Conservation (phyloP, 1,140 invertebrate genomes). For the Eciton burchellii region DNA sequence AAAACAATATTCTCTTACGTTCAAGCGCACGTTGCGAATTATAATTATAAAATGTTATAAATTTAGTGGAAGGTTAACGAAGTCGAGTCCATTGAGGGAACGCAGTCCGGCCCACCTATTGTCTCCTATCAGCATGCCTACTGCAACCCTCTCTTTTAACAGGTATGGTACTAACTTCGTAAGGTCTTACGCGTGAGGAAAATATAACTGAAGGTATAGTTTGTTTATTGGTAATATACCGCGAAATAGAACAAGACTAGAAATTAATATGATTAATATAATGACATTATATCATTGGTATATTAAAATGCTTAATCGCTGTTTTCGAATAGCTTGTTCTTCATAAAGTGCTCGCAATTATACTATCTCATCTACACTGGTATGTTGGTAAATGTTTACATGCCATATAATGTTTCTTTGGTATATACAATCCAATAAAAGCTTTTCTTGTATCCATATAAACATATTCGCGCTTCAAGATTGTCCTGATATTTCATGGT, state of each 20-base stretch:
- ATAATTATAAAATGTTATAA: constrained; percentile 79
- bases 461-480: not conserved
- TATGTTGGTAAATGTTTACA: constrained; percentile 35
- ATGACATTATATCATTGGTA: constrained; percentile 41
- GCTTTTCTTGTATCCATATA: constrained; percentile 49
- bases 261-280: constrained; percentile 20
- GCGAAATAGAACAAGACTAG: not conserved
- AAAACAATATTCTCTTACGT: constrained; percentile 9
- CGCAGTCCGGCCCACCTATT: constrained; percentile 88
- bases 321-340: constrained; percentile 9
- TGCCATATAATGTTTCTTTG: constrained; percentile 5
- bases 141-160: constrained; percentile 89
- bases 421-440: constrained; percentile 35
- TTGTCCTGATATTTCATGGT: constrained; percentile 16
- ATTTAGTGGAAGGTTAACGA: constrained; percentile 83
- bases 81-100: constrained; percentile 85
- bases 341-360: constrained; percentile 16
- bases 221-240: constrained; percentile 7
- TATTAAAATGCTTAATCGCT: constrained; percentile 13
- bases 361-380: not conserved
- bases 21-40: constrained; percentile 46
- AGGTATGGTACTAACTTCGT: constrained; percentile 87
- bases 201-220: constrained; percentile 38
- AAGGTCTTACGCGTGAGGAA: constrained; percentile 42
- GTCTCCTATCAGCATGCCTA: constrained; percentile 91